These are phyloP conservation scores for Psophia crepitans DNA, from an alignment of 2,113 vertebrate species.

Conservation along the genomic window DNA sequence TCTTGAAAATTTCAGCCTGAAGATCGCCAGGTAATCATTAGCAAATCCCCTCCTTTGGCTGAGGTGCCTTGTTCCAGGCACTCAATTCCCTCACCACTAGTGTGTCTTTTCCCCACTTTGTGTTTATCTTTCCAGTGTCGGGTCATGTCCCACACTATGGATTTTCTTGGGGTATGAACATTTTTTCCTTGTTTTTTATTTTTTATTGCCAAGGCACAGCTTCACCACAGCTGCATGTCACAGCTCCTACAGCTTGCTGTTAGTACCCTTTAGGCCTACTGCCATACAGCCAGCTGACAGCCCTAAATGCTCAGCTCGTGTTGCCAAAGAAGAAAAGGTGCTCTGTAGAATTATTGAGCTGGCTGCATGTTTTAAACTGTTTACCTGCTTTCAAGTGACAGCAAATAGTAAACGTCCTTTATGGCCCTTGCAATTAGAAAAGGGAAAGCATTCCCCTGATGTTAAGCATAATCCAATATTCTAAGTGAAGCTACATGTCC, in stretches of 20 bases:
- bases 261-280: background rate
- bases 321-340: background rate
- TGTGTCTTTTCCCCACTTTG: background rate
- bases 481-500: background rate
- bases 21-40: background rate
- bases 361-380: background rate
- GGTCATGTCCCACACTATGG: too few relatives aligned
- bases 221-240: background rate
- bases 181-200: background rate
- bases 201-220: background rate
- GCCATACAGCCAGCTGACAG: background rate
- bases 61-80: background rate
- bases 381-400: background rate
- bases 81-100: background rate
- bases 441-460: background rate
- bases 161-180: background rate
- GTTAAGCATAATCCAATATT: background rate
- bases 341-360: background rate
- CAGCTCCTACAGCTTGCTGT: background rate
- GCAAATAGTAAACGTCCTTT: background rate
- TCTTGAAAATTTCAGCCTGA: background rate
- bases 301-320: fast-evolving
- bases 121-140: background rate
- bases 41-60: background rate
- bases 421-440: background rate